Evolutionary conservation across 2,888 invertebrate genomes (phyloP), one percentile per base, ranked within the genome.

Genomic region (Halictus quadricinctus): DNA sequence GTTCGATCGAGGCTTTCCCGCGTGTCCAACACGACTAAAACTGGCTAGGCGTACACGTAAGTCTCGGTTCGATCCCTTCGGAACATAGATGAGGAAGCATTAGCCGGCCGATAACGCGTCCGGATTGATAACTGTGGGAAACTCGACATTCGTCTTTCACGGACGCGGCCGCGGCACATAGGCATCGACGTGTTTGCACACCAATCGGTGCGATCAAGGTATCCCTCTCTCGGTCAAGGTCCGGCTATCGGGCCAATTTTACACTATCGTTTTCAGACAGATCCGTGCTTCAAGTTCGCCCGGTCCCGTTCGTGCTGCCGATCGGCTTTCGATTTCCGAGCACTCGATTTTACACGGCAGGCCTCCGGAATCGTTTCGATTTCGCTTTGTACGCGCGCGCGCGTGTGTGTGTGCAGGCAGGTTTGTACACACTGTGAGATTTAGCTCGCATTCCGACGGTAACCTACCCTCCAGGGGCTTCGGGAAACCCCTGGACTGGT

Each of bases 61-160:
- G 15, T 69, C 43, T 50, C 21, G 8, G 69, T 66, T 76, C 66
- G 66, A 73, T 73, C 50, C 50, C 58, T 74, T 76, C 4, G 46
- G 72, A 81, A 78, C 72, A 66, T 70, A 73, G 87, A 85, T 76
- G 73, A 74, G 18, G 69, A 73, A 69, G 75, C 60, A 73, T 72
- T 79, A 48, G 41, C 50, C 36, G 50, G 66, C 46, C 82, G 88
- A 89, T 89, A 87, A 85, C 72, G 70, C 86, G 86, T 87, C 85
- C 80, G 88, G 83, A 89, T 91, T 90, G 91, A 92, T 92, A 92
- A 90, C 89, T 90, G 92, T 92, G 93, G 90, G 91, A 92, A 92
- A 88, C 76, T 73, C 79, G 87, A 83, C 91, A 92, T 76, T 87
- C 83, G 79, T 81, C 83, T 81, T 87, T 86, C 79, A 36, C 75